These are phyloP conservation scores for Harpalus rubripes DNA, from an alignment of 2,888 invertebrate species.

Conservation along the genomic window DNA sequence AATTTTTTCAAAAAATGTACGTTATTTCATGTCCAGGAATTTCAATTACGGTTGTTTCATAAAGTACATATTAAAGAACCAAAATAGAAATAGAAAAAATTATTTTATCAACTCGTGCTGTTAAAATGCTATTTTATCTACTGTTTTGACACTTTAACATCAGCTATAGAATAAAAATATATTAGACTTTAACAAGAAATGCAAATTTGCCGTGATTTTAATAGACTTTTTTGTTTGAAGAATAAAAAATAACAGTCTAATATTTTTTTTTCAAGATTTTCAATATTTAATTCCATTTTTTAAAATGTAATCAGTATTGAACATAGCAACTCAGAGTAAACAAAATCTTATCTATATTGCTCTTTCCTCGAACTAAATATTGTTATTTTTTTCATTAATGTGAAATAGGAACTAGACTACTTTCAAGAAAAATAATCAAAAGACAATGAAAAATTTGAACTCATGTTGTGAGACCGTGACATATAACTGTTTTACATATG, in stretches of 20 bases:
- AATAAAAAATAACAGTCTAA: background rate
- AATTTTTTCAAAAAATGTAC: too few species aligned
- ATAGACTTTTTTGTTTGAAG: background rate
- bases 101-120: too few species aligned
- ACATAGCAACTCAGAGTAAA: background rate
- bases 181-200: too few species aligned
- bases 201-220: too few species aligned
- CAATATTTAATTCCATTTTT: background rate
- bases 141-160: too few species aligned
- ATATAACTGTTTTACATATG: background rate
- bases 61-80: too few species aligned
- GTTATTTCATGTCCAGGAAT: too few species aligned
- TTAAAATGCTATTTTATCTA: too few species aligned
- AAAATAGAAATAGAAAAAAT: too few species aligned
- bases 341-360: constrained; percentile 1
- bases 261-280: background rate
- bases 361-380: background rate
- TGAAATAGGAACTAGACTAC: background rate
- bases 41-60: too few species aligned
- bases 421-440: background rate
- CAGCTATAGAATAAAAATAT: too few species aligned
- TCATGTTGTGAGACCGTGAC: background rate
- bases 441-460: background rate
- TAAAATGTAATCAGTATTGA: background rate
- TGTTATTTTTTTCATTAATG: background rate